These are phyloP conservation scores for Sipha flava DNA, from an alignment of 1,140 invertebrate species.

Conservation along the genomic window DNA sequence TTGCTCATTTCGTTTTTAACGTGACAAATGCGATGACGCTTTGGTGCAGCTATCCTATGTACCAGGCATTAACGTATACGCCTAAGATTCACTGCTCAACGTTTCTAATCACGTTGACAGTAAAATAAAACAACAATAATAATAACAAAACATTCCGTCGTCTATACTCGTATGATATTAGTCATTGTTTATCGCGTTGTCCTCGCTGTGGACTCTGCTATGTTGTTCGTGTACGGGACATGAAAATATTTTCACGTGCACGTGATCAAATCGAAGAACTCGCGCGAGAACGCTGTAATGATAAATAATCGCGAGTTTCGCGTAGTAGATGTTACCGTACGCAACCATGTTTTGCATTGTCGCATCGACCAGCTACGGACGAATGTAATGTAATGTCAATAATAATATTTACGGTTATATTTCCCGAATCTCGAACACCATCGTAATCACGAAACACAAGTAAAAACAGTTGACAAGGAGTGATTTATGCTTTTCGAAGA, in stretches of 20 bases:
- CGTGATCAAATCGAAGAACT: neutral
- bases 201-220: neutral
- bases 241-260: neutral
- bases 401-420: no score
- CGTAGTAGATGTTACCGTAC: no score
- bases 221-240: neutral
- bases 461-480: no score
- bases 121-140: no score
- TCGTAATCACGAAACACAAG: no score
- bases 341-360: no score
- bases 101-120: neutral
- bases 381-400: no score
- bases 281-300: neutral
- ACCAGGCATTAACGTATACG: neutral
- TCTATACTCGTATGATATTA: no score
- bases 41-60: neutral
- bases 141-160: neutral
- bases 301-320: neutral
- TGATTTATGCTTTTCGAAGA: no score
- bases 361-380: no score
- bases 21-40: neutral
- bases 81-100: neutral
- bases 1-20: neutral
- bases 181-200: conserved; percentile 1
- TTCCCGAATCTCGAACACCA: no score